Base-by-base conservation (phyloP, 2,113 vertebrate genomes). In the Tachuris rubrigastra region DNA sequence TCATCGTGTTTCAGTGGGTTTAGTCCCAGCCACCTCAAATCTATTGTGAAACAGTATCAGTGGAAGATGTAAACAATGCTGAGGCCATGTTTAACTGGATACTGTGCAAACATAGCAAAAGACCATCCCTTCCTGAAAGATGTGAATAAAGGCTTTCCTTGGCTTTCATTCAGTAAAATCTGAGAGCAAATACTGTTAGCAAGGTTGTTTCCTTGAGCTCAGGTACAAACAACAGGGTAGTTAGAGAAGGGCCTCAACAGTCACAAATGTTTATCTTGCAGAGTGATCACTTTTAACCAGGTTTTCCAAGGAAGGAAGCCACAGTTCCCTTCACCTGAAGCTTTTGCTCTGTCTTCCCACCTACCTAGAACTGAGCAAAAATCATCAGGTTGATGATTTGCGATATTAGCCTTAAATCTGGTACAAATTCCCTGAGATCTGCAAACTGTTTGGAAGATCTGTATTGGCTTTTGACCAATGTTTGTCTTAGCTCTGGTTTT, bases 181-280 rank as follows among this genome's bases (percentile, higher is more conserved):
- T 25, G 21, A 74, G 35, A 93, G 50, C 77, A 95, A 91, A 93
- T 75, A 78, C 46, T 87, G 62, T 6, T 12, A 77, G 44, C 30
- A 44, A 67, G 31, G 67, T 85, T 92, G 20, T 85, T 94, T 89
- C 89, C 53, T 42, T 80, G 67, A 90, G 75, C 49, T 72, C 52
- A 42, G 47, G 27, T 75, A 63, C 20, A 78, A 85, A 33, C 37
- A 83, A 4, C 16, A 2, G 2, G 6, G 20, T 39, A 12, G 25
- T 80, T 66, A 55, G 73, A 69, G 67, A 60, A 73, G 53, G 71
- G n/a, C 79, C 63, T 88, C 46, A 69, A 33, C 14, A 12, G 41
- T 66, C 66, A n/a, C 5, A 37, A 18, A 42, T 35, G 14, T 85
- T 89, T 82, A 28, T 41, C 19, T 79, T 85, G 59, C 33, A 16